phyloP scores from a whole-genome alignment of 2,797 vertebrate genomes.

The Trachops cirrhosus region DNA sequence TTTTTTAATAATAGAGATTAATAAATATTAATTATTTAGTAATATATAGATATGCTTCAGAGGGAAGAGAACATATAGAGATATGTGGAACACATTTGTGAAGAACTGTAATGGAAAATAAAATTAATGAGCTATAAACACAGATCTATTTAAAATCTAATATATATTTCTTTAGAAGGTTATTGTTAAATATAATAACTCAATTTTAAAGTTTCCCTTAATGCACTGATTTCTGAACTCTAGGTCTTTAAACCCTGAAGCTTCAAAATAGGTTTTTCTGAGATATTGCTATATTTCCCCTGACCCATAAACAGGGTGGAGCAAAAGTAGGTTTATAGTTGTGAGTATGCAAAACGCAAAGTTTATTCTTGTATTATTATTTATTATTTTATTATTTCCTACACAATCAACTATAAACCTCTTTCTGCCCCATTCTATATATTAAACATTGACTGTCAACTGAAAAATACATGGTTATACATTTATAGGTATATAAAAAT shows the following conservation, averaged over 20 bases:
- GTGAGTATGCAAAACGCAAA: neutral
- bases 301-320: neutral
- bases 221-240: neutral
- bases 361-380: neutral
- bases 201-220: neutral
- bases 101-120: neutral
- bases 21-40: slow-evolving; percentile 1
- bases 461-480: neutral
- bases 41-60: neutral
- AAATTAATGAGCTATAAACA: neutral
- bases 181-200: neutral
- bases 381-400: neutral
- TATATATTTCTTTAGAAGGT: neutral
- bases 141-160: slow-evolving; percentile 12
- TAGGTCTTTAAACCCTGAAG: neutral
- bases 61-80: neutral
- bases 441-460: neutral
- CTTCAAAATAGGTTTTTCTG: neutral
- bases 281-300: neutral
- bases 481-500: neutral
- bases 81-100: neutral
- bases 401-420: neutral
- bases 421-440: neutral
- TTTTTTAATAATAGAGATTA: neutral
- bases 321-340: neutral